Evolutionary conservation across 2,888 invertebrate species (phyloP), one percentile per base, ranked within the genome.

Genomic region (Yponomeuta plumbellus): DNA sequence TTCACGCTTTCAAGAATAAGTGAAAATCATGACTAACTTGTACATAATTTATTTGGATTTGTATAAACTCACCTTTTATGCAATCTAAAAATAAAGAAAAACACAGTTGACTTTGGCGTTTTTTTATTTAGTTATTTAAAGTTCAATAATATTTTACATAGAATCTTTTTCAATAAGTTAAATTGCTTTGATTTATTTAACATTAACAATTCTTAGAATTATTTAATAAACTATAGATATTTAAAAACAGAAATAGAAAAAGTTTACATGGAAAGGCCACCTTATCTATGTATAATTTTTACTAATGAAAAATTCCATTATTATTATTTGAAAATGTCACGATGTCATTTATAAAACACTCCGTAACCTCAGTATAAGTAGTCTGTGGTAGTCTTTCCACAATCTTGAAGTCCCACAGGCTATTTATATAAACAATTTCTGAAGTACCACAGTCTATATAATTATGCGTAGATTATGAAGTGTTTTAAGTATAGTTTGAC

Each of bases 261-360:
- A 76, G 44, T 52, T 83, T 83, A 80, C 80, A 83, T 88, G 88
- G 89, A 90, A 90, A 90, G 90, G 89, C 90, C 88, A 86, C 88
- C 85, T 84, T 85, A 81, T 23, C 40, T 21, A 52, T 23, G 21
- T 26, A 44, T 13, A 52, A 40, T 22, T 13, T 63, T 44, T 17
- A 63, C 13, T 39, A 34, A 44, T 44, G 22, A 13, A 63, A 44
- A 63, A 63, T n/a, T n/a, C n/a, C n/a, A n/a, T n/a, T n/a, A n/a
- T n/a, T n/a, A n/a, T n/a, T n/a, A n/a, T n/a, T n/a, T n/a, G n/a
- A n/a, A n/a, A n/a, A n/a, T n/a, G n/a, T n/a, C 34, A 34, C 34
- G 34, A 4, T 34, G 5, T 8, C 34, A 6, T 62, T n/a, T n/a
- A n/a, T 34, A 34, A 34, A 34, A 34, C 34, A 34, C 34, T 34